These are phyloP conservation scores for Neosilurus mollespiculum DNA, from an alignment of 2,797 vertebrate genomes.

Conservation along the genomic window DNA sequence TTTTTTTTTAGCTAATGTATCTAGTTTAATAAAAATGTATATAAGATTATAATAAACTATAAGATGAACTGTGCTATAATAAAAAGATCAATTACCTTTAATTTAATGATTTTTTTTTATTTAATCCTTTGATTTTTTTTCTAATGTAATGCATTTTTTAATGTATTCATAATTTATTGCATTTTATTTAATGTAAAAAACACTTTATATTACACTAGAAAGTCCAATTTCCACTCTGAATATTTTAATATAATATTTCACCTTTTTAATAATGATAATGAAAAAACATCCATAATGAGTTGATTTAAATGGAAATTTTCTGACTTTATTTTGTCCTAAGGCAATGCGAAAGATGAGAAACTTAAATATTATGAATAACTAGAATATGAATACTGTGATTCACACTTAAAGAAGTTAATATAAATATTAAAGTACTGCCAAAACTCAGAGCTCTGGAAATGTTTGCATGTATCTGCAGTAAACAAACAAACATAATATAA, in stretches of 20 bases:
- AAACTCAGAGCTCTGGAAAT: no score
- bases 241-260: no score
- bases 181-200: neutral
- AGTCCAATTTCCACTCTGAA: neutral
- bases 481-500: no score
- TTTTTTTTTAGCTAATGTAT: no score
- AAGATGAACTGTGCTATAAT: neutral
- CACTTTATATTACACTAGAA: neutral
- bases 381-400: neutral
- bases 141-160: neutral
- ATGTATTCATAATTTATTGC: neutral
- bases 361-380: neutral
- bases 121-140: no score
- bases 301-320: neutral
- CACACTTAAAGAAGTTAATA: neutral
- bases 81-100: neutral
- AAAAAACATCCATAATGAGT: neutral
- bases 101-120: neutral
- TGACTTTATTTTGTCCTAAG: neutral
- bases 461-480: no score
- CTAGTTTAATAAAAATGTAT: no score
- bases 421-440: no score
- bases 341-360: neutral
- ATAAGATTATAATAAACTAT: no score
- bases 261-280: no score